Conservation (phyloP, 2,797 vertebrate species). For the Sitta carolinensis region DNA sequence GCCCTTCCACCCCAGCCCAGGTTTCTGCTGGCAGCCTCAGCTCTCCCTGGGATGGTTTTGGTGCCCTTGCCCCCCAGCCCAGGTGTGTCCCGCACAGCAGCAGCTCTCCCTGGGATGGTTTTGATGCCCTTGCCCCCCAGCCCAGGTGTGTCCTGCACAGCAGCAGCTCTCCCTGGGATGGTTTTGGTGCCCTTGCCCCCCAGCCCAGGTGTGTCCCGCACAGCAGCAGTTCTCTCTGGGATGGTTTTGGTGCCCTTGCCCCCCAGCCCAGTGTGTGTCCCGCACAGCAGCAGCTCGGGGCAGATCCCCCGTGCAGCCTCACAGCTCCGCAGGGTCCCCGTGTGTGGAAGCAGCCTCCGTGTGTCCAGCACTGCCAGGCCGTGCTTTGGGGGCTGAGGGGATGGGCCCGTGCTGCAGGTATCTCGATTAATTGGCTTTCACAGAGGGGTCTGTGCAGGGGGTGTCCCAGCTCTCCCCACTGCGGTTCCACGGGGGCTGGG, state of each 20-base stretch:
- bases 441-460: background rate
- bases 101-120: background rate
- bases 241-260: accelerated
- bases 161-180: background rate
- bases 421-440: accelerated
- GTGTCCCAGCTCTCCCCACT: background rate
- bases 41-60: background rate
- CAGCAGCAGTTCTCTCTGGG: background rate
- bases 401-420: background rate
- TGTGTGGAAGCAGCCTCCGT: accelerated
- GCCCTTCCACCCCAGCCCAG: background rate
- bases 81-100: too few relatives aligned
- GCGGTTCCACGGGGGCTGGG: background rate
- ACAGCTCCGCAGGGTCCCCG: accelerated
- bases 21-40: background rate
- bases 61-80: accelerated
- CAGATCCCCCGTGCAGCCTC: accelerated
- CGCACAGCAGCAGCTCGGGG: accelerated
- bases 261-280: background rate
- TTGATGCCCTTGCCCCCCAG: accelerated
- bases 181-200: accelerated
- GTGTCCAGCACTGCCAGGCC: background rate
- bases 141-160: too few relatives aligned
- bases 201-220: too few relatives aligned
- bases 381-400: accelerated